A percentile compares a stretch with the other conserved stretches of the same genome.
Conservation (phyloP, 2,888 invertebrate genomes). For the Actias luna region DNA sequence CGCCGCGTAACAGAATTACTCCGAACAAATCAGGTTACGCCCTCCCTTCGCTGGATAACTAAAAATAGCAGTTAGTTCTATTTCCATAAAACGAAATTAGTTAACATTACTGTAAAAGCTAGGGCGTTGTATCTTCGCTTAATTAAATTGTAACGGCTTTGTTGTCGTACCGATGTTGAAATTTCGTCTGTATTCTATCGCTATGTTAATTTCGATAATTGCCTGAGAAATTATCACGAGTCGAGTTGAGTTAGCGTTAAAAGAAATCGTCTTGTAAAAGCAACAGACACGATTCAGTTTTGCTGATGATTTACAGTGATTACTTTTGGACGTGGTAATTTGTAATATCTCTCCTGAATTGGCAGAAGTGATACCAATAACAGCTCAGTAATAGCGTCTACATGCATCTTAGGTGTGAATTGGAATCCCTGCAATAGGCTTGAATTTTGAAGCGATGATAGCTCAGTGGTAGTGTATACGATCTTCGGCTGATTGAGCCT, state of each 20-base stretch:
- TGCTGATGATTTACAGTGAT: too few relatives aligned
- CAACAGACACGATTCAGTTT: too few relatives aligned
- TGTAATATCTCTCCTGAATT: too few relatives aligned
- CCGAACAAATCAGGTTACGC: neutral
- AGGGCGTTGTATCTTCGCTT: neutral
- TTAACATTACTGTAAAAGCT: neutral
- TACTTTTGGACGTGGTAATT: too few relatives aligned
- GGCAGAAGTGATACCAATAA: too few relatives aligned
- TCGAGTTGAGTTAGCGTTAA: neutral
- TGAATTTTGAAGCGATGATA: too few relatives aligned
- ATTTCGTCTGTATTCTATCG: neutral
- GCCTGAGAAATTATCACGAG: neutral
- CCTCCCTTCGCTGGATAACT: neutral
- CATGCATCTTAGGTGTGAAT: too few relatives aligned
- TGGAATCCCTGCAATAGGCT: too few relatives aligned
- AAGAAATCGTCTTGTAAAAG: neutral
- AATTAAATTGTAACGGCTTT: neutral
- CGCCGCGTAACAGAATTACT: neutral
- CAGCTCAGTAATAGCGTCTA: too few relatives aligned
- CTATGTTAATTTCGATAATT: neutral
- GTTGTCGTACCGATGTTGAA: neutral
- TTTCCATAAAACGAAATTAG: neutral
- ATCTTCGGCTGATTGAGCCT: too few relatives aligned
- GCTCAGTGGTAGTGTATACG: too few relatives aligned
- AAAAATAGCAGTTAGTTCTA: neutral